Base-by-base conservation (phyloP, 2,113 vertebrate genomes). In the Grus americana region DNA sequence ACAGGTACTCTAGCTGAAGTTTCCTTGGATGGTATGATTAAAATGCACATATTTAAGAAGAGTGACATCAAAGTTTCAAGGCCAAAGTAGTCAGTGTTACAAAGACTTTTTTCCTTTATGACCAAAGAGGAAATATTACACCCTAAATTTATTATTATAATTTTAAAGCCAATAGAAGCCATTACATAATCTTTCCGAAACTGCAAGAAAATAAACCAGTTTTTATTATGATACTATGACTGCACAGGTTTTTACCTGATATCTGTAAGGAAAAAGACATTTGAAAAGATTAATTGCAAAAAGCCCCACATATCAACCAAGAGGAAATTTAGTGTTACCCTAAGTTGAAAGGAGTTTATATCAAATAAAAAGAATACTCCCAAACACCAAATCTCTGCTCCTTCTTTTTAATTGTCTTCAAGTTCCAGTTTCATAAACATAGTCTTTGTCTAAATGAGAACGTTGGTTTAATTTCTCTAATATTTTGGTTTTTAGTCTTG, bases 401-500 rank as follows among this genome's bases (percentile, higher is more conserved):
- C 12, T 86, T 75, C 24, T 59, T 75, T 81, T 71, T 10, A 61
- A 52, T 32, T 36, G 16, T n/a, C 54, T 88, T 90, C 66, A 5
- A 46, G 63, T 86, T 79, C 29, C 26, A 38, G 26, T 65, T 74
- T 79, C 20, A 59, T 81, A 85, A 65, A 30, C 11, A 17, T 40
- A 61, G 29, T 17, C 34, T 72, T 79, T 79, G 16, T 59, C n/a
- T 88, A 79, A 79, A 58, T 79, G 29, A 67, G 12, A 81, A 54
- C 2, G 32, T 46, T 49, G 3, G 6, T 11, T 90, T 82, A 9
- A 40, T 84, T 87, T 92, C 27, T 54, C 5, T 86, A 50, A 71
- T n/a, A 52, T 78, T 92, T 90, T 81, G 55, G 44, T 30, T 90
- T 94, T 92, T 9, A 16, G 9, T 76, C 36, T 58, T 86, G n/a